Conservation (phyloP, 2,888 invertebrate genomes). For the Amblyjoppa proteus region DNA sequence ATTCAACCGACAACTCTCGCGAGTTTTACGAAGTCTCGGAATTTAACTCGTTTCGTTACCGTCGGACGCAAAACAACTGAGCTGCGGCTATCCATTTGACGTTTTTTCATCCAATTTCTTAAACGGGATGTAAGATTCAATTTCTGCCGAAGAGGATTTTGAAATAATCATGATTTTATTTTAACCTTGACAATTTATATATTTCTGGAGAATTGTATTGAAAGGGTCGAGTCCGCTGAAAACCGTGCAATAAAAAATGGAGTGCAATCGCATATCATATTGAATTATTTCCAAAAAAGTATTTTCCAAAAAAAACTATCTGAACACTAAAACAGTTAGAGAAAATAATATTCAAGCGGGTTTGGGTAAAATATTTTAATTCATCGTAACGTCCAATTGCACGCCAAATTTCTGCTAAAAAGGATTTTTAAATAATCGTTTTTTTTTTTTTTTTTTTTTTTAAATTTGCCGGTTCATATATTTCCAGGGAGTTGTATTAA, state of each 20-base stretch:
- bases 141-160: not conserved
- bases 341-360: not conserved
- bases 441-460: not conserved
- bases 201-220: not conserved
- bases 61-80: not conserved
- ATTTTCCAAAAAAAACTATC: too few species aligned
- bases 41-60: conserved; percentile 15
- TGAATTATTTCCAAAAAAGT: too few species aligned
- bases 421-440: not conserved
- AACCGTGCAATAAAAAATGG: too few species aligned
- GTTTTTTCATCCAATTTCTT: not conserved
- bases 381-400: too few species aligned
- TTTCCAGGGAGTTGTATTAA: not conserved
- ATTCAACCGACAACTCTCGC: not conserved
- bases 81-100: not conserved
- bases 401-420: not conserved
- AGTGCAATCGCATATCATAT: too few species aligned
- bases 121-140: not conserved
- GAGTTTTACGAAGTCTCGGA: not conserved
- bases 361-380: too few species aligned
- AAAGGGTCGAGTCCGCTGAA: too few species aligned
- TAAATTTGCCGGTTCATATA: not conserved
- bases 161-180: not conserved
- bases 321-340: too few species aligned
- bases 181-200: not conserved